Evolutionary conservation across 2,113 vertebrate species (phyloP).

Genomic region (Chamaea fasciata): DNA sequence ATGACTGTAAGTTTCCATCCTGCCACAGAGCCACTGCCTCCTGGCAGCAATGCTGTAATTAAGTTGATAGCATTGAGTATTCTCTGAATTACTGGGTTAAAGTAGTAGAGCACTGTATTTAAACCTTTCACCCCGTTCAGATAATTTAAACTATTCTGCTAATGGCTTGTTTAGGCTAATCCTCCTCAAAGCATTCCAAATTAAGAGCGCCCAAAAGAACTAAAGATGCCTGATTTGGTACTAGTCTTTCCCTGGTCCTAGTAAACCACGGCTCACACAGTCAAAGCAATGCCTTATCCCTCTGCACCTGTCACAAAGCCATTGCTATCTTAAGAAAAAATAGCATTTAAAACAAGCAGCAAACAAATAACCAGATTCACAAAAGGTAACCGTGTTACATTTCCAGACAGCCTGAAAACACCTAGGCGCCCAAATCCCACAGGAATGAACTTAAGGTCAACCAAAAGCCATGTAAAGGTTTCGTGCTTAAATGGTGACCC

Average conservation of each 20-base stretch:
- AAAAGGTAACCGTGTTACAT: not conserved
- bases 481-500: not conserved
- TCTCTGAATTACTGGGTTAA: not conserved
- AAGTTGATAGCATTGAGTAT: not conserved
- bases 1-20: not conserved
- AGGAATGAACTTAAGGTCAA: not conserved
- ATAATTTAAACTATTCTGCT: not conserved
- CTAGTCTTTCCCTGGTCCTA: not conserved
- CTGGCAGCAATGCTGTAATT: not conserved
- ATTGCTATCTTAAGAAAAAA: not conserved
- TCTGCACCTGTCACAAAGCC: not conserved
- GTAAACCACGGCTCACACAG: not conserved
- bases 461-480: not conserved
- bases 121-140: not conserved
- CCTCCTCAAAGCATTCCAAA: not conserved
- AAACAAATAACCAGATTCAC: not conserved
- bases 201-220: not conserved
- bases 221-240: not conserved
- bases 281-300: not conserved
- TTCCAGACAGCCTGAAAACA: not conserved
- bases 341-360: not conserved
- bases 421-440: not conserved
- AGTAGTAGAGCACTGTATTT: not conserved
- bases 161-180: not conserved
- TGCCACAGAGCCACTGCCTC: not conserved